Evolutionary conservation across 2,888 invertebrate species (phyloP).

Genomic region (Strigamia crassipes): DNA sequence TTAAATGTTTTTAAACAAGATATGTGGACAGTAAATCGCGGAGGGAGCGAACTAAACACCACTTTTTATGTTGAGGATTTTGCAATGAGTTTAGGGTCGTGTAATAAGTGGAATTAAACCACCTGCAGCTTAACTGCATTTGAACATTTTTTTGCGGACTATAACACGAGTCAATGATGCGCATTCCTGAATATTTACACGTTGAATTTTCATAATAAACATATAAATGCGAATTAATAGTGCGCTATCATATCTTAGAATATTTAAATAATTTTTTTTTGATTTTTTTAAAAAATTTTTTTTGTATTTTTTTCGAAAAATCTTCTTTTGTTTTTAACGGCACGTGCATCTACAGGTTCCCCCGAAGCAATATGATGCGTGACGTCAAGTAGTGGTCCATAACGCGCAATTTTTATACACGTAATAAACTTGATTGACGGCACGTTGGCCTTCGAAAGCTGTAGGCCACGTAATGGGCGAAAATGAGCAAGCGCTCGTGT

Average conservation of each 20-base stretch:
- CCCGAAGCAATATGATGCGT: neutral
- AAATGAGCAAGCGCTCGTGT: conserved; percentile 8
- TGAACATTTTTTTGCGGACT: neutral
- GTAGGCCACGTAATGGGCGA: neutral
- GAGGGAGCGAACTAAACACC: neutral
- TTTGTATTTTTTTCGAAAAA: no score
- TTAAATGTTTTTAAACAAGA: neutral
- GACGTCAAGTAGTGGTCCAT: neutral
- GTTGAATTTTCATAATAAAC: neutral
- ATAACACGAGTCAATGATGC: neutral
- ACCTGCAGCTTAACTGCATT: neutral
- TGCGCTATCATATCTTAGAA: no score
- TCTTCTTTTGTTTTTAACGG: neutral
- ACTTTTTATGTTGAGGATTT: neutral
- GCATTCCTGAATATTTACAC: neutral
- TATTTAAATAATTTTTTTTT: neutral
- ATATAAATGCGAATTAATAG: no score
- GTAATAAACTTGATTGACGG: conserved; percentile 23
- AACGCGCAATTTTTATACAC: neutral
- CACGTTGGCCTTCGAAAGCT: conserved; percentile 18
- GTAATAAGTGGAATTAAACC: neutral
- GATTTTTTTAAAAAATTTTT: neutral
- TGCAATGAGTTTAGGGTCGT: neutral
- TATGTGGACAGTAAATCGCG: neutral
- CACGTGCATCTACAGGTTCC: neutral